Base-by-base conservation (phyloP, 2,888 invertebrate genomes). In the Lysandra coridon region DNA sequence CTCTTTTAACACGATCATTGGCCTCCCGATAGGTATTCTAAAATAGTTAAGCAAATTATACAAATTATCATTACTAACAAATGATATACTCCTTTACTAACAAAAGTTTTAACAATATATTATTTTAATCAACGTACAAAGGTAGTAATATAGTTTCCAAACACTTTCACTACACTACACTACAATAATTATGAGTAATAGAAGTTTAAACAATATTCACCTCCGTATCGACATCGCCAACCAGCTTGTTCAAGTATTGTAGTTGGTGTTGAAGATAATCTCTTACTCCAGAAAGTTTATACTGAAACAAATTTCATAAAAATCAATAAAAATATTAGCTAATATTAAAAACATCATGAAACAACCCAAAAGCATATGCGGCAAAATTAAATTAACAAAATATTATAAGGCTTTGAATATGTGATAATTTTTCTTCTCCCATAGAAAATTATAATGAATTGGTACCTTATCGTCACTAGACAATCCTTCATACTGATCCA, bases 391-490 rank as follows among this genome's bases (percentile, higher is more conserved):
- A 49, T 49, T 49, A 49, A 49, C 49, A 2, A 49, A 49, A 7
- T 44, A 44, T 44, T 2, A 44, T 44, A 10, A 7, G 2, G 10
- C 10, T 10, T 49, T 49, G 10, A 49, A 49, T 49, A 2, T 10
- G 2, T 10, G 10, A 49, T 49, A 49, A 37, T 37, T 37, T 37
- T 2, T 37, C 37, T 37, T 37, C 37, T 37, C 37, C 37, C 37
- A 37, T 37, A 4, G 37, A 37, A 37, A 37, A 37, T 3, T 37
- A 37, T 37, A 37, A 37, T 57, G 14, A 57, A 3, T 62, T n/a
- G 4, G 2, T 75, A 92, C 93, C 90, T 92, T 93, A 1, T 92
- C 91, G 3, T 89, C 90, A 73, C 89, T 88, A 10, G 81, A 83
- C 87, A 93, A 85, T 0, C 84, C 86, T 0, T 91, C 88, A 33